A percentile compares a stretch with the other conserved stretches of the same genome.
Conservation (phyloP, 2,113 vertebrate genomes). For the Clinocottus analis region DNA sequence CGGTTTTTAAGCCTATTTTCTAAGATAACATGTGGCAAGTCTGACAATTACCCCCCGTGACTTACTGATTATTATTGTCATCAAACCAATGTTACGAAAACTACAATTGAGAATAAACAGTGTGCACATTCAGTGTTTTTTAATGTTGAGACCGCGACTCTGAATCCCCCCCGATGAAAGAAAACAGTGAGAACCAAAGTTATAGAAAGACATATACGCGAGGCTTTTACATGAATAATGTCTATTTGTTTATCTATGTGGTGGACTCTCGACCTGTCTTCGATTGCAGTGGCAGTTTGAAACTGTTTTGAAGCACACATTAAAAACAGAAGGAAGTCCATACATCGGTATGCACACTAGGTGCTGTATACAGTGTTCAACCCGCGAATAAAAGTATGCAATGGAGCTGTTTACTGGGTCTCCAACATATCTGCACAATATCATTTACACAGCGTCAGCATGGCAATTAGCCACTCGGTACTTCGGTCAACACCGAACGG, state of each 20-base stretch:
- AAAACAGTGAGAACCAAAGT: background rate
- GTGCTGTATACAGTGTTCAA: background rate
- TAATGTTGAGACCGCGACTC: background rate
- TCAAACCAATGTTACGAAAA: background rate
- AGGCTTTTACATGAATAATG: background rate
- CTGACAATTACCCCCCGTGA: background rate
- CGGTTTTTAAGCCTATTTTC: background rate
- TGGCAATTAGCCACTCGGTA: background rate
- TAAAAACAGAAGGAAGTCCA: background rate
- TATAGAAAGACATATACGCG: background rate
- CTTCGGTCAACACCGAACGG: constrained; percentile 19
- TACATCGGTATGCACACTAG: background rate
- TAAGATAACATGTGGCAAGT: constrained; percentile 10
- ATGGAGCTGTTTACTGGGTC: no score
- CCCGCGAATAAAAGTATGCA: background rate
- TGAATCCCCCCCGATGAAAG: background rate
- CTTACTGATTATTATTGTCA: background rate
- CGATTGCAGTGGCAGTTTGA: background rate
- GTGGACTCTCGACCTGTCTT: background rate
- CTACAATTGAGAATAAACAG: background rate
- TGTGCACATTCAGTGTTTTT: background rate
- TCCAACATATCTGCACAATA: background rate
- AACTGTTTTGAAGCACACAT: background rate
- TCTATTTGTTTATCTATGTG: background rate
- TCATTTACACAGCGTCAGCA: background rate